Evolutionary conservation across 2,113 vertebrate genomes (phyloP), one percentile per base, ranked within the genome.

Genomic region (Polyodon spathula): DNA sequence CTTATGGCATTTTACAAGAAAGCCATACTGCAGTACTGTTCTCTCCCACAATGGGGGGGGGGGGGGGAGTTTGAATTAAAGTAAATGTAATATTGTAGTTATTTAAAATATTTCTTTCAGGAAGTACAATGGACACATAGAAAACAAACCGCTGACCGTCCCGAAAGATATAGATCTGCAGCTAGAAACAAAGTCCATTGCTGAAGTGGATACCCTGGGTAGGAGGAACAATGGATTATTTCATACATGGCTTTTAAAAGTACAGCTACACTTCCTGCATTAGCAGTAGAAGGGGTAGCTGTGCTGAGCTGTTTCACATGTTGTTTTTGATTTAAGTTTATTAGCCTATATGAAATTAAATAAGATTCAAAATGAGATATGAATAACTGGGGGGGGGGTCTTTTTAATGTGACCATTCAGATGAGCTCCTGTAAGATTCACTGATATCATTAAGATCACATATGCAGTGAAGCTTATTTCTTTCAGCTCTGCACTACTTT

Each of bases 121-220:
- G 79, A 97, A 94, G 73, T 91, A 97, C 69, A 98, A 99, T 71
- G 94, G 96, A 73, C 93, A 97, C 73, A 93, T 95, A 80, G 95
- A 97, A 68, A 93, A 74, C 77, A 98, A 95, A 63, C 93, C 91
- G 5, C 67, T 97, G 69, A 97, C 93, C 41, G 89, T 99, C 84
- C 93, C 96, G 73, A 97, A 98, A 86, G 96, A 98, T 73, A 97
- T 97, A 37, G 92, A 97, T 73, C 84, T 99, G 65, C 95, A 95
- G 78, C 85, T 99, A 79, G 93, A 99, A 89, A 95, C 92, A 41
- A 98, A 94, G 76, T 87, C 86, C 67, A 92, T 97, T 77, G 90
- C 95, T 61, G 94, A 96, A 88, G 87, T 95, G 64, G 95, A 97
- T 85, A 92, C 95, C 65, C 86, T 95, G 61, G 94, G 96, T 99